Base-by-base conservation (phyloP, 1,140 invertebrate genomes). In the Drosophila funebris region DNA sequence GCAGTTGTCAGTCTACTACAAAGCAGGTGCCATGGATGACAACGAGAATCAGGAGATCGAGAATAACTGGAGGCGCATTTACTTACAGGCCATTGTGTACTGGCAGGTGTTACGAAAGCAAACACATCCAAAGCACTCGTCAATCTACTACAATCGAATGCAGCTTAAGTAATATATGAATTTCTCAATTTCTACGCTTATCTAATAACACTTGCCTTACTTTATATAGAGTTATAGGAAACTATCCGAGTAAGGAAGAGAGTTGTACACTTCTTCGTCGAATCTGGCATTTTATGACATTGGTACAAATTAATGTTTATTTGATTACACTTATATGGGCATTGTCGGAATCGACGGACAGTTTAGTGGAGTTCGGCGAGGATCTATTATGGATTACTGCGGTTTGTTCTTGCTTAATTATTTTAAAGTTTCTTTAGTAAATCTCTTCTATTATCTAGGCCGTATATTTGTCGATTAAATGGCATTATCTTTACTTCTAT, bases 331-430 rank as follows among this genome's bases (percentile, higher is more conserved):
- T 63, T 3, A 2, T 56, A 0, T 46, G 11, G 4, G 76, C 41
- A 0, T 2, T 66, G 0, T n/a, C 31, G 0, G 76, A 71, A 5
- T 70, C 62, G 0, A 0, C 31, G 0, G 44, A 69, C 5, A 39
- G 61, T 48, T n/a, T 80, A 29, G 69, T 77, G 1, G 33, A 39
- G 3, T 44, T 71, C 4, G 82, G 81, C 7, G 46, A 72, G 9
- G 81, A 85, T 60, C 5, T 67, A 0, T 24, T 61, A 0, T 85
- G 71, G 37, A 13, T 29, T 0, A 52, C 67, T 46, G 33, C 48
- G 43, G 80, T 79, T 18, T 11, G 20, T 37, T 6, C 6, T 33
- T 0, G 16, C 18, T 3, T n/a, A 0, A 9, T 9, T 13, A 14
- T 3, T 24, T 18, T 20, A n/a, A n/a, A n/a, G n/a, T n/a, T n/a